Conservation (phyloP, 2,888 invertebrate species). For the Nomada hirtipes region DNA sequence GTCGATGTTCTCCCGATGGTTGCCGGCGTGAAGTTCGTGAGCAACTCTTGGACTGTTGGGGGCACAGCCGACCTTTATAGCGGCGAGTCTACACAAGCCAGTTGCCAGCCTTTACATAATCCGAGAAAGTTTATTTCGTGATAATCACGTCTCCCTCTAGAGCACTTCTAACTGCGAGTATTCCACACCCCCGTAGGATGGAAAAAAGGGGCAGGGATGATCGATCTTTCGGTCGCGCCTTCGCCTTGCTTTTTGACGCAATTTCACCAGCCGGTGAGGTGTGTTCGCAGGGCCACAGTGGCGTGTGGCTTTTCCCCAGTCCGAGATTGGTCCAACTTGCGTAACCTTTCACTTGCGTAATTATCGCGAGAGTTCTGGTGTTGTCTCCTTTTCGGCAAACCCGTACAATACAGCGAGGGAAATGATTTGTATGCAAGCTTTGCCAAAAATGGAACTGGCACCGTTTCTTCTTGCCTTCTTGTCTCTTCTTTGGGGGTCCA, state of each 20-base stretch:
- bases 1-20: slow-evolving; percentile 74
- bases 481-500: neutral
- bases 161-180: slow-evolving; percentile 24
- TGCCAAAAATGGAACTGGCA: neutral
- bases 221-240: slow-evolving; percentile 11
- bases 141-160: slow-evolving; percentile 60
- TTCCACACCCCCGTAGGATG: slow-evolving; percentile 19
- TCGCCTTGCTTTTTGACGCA: slow-evolving; percentile 13
- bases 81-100: slow-evolving; percentile 77
- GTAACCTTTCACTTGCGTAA: slow-evolving; percentile 60
- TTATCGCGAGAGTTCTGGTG: slow-evolving; percentile 19
- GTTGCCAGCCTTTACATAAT: slow-evolving; percentile 81
- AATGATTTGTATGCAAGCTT: neutral
- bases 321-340: slow-evolving; percentile 39
- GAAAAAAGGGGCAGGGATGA: neutral
- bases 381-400: slow-evolving; percentile 53
- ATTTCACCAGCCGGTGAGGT: slow-evolving; percentile 22
- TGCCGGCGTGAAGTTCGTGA: slow-evolving; percentile 81
- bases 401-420: slow-evolving; percentile 1
- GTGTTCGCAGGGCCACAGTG: neutral
- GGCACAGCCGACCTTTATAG: slow-evolving; percentile 83
- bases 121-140: slow-evolving; percentile 83
- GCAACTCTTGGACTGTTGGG: slow-evolving; percentile 82
- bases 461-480: neutral
- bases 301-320: slow-evolving; percentile 25